These are phyloP conservation scores for Danio aesculapii DNA, from an alignment of 2,797 vertebrate genomes.

Conservation along the genomic window DNA sequence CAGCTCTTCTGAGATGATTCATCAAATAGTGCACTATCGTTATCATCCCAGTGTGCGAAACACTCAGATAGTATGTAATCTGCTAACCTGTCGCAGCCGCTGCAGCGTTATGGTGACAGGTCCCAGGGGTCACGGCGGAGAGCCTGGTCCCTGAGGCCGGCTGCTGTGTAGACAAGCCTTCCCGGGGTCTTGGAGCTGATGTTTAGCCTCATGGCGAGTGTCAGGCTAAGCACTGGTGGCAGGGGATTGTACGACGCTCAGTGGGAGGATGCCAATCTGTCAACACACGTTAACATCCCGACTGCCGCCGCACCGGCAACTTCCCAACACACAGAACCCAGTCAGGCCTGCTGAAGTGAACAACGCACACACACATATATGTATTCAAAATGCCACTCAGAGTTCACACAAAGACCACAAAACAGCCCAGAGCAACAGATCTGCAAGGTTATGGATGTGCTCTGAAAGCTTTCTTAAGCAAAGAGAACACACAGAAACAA, in stretches of 20 bases:
- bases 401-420: conserved; percentile 58
- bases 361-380: conserved; percentile 12
- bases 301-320: conserved; percentile 56
- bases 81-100: background rate
- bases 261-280: conserved; percentile 64
- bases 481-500: background rate
- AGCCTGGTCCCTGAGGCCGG: background rate
- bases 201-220: conserved; percentile 64
- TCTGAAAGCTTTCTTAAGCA: conserved; percentile 28
- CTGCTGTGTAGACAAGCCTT: conserved; percentile 20
- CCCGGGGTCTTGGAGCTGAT: conserved; percentile 54
- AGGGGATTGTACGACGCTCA: conserved; percentile 60
- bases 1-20: conserved; percentile 42
- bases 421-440: conserved; percentile 45
- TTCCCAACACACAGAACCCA: conserved; percentile 42
- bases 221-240: conserved; percentile 70
- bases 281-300: conserved; percentile 54
- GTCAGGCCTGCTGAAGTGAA: conserved; percentile 46
- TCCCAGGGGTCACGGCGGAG: background rate
- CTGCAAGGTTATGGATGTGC: conserved; percentile 31
- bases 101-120: conserved; percentile 13
- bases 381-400: conserved; percentile 45
- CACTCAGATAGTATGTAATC: conserved; percentile 10
- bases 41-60: background rate
- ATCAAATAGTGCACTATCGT: conserved; percentile 17